These are phyloP conservation scores for Pseudochirops cupreus DNA, from an alignment of 2,797 vertebrate genomes.

Conservation along the genomic window DNA sequence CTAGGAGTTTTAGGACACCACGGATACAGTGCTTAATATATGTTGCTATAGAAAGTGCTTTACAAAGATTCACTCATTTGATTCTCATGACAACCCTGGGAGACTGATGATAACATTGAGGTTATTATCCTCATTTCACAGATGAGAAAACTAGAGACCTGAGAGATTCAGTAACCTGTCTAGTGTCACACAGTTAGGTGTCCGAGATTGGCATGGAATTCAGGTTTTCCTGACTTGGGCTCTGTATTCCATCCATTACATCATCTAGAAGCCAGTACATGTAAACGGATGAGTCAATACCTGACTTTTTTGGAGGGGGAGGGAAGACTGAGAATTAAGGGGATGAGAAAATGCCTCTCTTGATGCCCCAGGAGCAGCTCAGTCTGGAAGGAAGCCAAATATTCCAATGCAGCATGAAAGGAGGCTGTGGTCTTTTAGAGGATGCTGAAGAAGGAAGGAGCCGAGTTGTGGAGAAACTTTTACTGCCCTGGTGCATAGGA, in stretches of 20 bases:
- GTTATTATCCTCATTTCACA: background rate
- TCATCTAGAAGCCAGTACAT: background rate
- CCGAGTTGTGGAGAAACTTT: background rate
- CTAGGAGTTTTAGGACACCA: background rate
- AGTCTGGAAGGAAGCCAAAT: background rate
- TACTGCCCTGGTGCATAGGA: background rate
- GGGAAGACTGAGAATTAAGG: background rate
- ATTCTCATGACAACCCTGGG: background rate
- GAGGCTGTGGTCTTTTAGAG: background rate
- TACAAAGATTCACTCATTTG: background rate
- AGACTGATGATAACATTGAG: background rate
- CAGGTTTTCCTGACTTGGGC: background rate
- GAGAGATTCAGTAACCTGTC: background rate
- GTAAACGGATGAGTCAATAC: background rate
- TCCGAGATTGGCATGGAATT: background rate
- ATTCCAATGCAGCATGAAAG: background rate
- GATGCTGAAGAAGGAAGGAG: background rate
- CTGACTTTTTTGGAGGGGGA: background rate
- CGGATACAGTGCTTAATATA: too few species aligned
- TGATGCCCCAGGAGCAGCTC: background rate
- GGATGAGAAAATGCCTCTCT: background rate
- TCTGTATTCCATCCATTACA: background rate
- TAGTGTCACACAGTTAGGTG: background rate
- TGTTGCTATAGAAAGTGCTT: too few species aligned
- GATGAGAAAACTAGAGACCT: background rate